These are phyloP conservation scores for Mastigias papua DNA, from an alignment of 30 jellyfish, hydroid and myxozoan species.

Conservation along the genomic window DNA sequence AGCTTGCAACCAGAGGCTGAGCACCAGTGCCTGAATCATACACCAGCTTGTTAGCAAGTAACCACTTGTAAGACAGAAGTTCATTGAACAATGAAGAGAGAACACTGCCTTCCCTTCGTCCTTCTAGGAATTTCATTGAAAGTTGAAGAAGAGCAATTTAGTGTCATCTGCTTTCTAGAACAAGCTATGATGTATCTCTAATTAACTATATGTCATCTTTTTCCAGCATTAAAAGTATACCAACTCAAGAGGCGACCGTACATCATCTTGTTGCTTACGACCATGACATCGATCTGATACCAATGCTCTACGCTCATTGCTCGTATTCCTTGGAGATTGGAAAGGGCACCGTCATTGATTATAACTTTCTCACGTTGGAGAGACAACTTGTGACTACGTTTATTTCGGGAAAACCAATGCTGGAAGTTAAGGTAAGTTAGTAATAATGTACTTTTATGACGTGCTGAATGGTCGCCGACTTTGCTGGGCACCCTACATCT, in stretches of 20 bases:
- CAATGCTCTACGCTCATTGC: slow-evolving; percentile 76
- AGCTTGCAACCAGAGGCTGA: no score
- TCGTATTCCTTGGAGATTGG: slow-evolving; percentile 81
- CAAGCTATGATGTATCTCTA: no score
- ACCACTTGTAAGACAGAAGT: no score
- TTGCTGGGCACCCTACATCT: background rate
- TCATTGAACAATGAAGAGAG: no score
- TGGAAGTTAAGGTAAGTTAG: slow-evolving; percentile 29
- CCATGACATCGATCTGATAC: slow-evolving; percentile 71
- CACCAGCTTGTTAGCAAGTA: no score
- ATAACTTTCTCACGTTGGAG: slow-evolving; percentile 72
- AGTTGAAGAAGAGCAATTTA: no score
- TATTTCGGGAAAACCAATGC: slow-evolving; percentile 56
- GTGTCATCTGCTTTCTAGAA: no score
- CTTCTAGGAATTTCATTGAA: no score
- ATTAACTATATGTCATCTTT: no score
- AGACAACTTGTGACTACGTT: slow-evolving; percentile 63
- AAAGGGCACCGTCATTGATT: slow-evolving; percentile 69
- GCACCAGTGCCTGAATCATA: no score
- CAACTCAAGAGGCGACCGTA: slow-evolving; percentile 23
- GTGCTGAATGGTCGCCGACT: background rate
- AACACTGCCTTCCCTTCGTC: no score
- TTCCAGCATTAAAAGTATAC: slow-evolving; percentile 21
- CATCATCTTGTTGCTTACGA: slow-evolving; percentile 42
- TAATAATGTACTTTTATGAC: background rate